A percentile compares a stretch with the other conserved stretches of the same genome.
These are phyloP conservation scores for Halyomorpha halys DNA, from an alignment of 1,140 invertebrate genomes.

Conservation along the genomic window DNA sequence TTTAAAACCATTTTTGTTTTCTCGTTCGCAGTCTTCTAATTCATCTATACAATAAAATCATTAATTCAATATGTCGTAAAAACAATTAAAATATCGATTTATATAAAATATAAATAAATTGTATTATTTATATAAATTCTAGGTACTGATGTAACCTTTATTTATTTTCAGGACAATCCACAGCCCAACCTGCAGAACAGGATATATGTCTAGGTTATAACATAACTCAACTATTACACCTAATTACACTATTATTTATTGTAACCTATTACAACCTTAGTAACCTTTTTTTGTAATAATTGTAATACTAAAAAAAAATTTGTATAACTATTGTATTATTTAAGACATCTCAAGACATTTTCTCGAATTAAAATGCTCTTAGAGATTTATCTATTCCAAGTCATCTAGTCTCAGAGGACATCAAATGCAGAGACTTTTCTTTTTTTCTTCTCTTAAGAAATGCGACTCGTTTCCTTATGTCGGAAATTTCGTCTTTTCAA, in stretches of 20 bases:
- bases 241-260: slow-evolving; percentile 2
- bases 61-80: too few species aligned
- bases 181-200: slow-evolving; percentile 23
- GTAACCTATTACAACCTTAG: background rate
- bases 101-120: too few species aligned
- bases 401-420: slow-evolving; percentile 17
- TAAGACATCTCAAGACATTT: background rate
- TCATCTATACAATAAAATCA: too few species aligned
- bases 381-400: background rate
- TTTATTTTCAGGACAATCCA: slow-evolving; percentile 22
- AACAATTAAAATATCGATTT: too few species aligned
- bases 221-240: background rate
- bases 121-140: background rate
- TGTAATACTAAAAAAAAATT: background rate
- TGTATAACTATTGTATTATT: background rate
- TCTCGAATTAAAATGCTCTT: background rate
- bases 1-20: too few species aligned
- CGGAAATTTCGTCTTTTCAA: background rate
- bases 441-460: background rate
- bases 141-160: background rate
- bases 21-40: too few species aligned
- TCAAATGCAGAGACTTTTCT: slow-evolving; percentile 17
- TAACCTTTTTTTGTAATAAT: slow-evolving; percentile 4
- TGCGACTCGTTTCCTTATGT: background rate
- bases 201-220: slow-evolving; percentile 20